Percentiles rank a stretch among this genome's conserved stretches.
These are phyloP conservation scores for Oikopleura vanhoeffeni DNA, from an alignment of 23 tunicate genomes.

Conservation along the genomic window DNA sequence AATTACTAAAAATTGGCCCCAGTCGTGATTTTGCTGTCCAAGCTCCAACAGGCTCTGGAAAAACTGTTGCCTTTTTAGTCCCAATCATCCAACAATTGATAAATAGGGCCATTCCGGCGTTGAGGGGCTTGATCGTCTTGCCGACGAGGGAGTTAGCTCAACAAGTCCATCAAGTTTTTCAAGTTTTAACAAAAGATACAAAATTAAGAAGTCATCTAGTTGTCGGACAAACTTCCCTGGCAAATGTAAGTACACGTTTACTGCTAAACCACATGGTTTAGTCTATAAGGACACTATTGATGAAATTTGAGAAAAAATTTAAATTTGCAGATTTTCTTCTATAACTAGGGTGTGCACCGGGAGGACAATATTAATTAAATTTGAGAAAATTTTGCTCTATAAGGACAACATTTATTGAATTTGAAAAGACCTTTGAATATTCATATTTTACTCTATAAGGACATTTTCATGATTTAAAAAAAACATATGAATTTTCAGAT, in stretches of 20 bases:
- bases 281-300: no score
- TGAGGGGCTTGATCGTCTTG: neutral
- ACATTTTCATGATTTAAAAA: no score
- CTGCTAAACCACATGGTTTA: no score
- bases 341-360: no score
- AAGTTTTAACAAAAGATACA: neutral
- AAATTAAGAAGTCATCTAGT: neutral
- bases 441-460: no score
- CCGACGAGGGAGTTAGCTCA: conserved; percentile 1
- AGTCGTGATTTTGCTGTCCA: neutral
- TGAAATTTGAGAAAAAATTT: no score
- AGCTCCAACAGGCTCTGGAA: conserved; percentile 15
- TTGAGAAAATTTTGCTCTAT: no score
- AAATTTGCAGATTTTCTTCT: no score
- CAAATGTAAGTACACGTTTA: neutral
- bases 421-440: no score
- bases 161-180: neutral
- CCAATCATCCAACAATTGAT: neutral
- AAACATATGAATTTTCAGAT: no score
- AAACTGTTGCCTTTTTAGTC: neutral
- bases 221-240: neutral
- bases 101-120: neutral
- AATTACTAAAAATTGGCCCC: neutral
- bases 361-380: no score
- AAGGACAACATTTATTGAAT: no score